These are phyloP conservation scores for Cecropterus lyciades DNA, from an alignment of 1,140 invertebrate genomes.

Conservation along the genomic window DNA sequence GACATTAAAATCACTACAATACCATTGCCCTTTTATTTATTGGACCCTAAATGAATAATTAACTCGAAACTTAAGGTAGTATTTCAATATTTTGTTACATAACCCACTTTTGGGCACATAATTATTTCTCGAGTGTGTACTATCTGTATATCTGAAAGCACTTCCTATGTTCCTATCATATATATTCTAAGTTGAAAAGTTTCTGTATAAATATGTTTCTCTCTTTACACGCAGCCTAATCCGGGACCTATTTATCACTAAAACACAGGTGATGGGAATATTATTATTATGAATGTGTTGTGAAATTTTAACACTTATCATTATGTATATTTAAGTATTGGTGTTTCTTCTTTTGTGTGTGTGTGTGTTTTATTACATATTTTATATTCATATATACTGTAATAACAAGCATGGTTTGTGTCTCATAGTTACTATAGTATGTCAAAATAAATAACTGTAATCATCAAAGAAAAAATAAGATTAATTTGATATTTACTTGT, in stretches of 20 bases:
- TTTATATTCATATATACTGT: background rate
- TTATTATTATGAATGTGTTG: conserved; percentile 63
- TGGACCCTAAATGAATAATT: no score
- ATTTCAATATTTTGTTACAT: no score
- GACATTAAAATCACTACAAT: no score
- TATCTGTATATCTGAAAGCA: conserved; percentile 35
- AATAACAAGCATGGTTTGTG: conserved; percentile 13
- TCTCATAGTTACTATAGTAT: no score
- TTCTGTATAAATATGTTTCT: conserved; percentile 74
- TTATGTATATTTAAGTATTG: conserved; percentile 25
- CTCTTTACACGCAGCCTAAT: conserved; percentile 85
- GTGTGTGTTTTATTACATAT: background rate
- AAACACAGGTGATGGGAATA: conserved; percentile 82
- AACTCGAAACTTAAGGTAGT: no score
- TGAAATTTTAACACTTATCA: conserved; percentile 41
- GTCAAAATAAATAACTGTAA: background rate
- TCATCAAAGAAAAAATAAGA: background rate
- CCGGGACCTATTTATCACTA: conserved; percentile 85
- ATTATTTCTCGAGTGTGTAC: conserved; percentile 31
- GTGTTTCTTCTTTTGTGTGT: conserved; percentile 23
- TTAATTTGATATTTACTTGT: no score
- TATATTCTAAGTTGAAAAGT: conserved; percentile 43
- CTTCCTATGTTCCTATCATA: conserved; percentile 43
- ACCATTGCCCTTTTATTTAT: no score
- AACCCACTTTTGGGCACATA: conserved; percentile 3